Percentiles rank a stretch among this genome's conserved stretches.
These are phyloP conservation scores for Dolichopus griseipennis DNA, from an alignment of 2,888 invertebrate species.

Conservation along the genomic window DNA sequence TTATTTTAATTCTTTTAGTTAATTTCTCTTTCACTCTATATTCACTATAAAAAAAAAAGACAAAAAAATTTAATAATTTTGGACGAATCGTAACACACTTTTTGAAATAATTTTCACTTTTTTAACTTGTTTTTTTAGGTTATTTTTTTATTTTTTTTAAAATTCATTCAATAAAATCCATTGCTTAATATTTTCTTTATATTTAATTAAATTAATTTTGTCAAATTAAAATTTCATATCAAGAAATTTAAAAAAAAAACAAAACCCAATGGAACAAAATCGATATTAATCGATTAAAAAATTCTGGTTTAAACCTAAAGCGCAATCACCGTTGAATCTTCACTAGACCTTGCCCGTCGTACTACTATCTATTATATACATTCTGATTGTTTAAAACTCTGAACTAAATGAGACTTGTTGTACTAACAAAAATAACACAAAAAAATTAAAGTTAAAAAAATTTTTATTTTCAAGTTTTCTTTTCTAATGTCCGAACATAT, in stretches of 20 bases:
- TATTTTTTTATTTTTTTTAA: neutral
- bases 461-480: too few species aligned
- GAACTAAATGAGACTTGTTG: neutral
- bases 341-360: conserved; percentile 2
- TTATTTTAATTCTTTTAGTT: neutral
- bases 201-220: neutral
- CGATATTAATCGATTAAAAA: too few species aligned
- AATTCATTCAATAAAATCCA: neutral
- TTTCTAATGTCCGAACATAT: too few species aligned
- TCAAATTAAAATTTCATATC: neutral
- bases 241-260: neutral
- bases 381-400: neutral
- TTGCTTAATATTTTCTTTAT: neutral
- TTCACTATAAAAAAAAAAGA: neutral
- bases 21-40: conserved; percentile 10
- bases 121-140: neutral
- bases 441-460: too few species aligned
- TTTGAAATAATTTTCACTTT: conserved; percentile 9
- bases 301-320: too few species aligned
- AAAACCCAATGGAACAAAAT: too few species aligned
- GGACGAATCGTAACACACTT: neutral
- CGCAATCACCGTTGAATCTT: neutral
- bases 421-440: too few species aligned
- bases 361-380: neutral
- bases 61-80: neutral